phyloP scores from a whole-genome alignment of 64 coral and sea anemone genomes.

The Stylophora pistillata region DNA sequence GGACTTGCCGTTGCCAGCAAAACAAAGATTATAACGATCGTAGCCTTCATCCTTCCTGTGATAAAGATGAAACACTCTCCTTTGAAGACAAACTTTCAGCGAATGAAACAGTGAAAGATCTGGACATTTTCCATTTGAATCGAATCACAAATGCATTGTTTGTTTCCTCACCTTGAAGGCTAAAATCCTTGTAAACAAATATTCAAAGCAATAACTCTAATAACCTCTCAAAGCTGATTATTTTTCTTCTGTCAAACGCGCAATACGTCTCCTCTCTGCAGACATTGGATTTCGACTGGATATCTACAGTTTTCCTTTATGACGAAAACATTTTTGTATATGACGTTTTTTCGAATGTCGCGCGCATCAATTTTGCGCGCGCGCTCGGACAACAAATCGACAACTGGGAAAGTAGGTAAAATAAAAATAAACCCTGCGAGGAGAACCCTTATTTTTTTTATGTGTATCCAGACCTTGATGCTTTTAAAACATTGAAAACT shows the following conservation, averaged over 20 bases:
- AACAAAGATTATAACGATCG: slow-evolving; percentile 4
- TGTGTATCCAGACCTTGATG: no score
- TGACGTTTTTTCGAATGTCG: slow-evolving; percentile 11
- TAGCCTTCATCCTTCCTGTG: neutral
- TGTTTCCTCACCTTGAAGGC: neutral
- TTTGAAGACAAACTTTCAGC: neutral
- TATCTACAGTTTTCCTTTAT: neutral
- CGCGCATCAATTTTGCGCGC: neutral
- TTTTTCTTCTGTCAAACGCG: neutral
- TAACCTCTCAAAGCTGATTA: neutral
- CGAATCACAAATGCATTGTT: neutral
- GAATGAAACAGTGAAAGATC: neutral
- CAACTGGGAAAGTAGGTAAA: neutral
- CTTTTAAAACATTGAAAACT: no score
- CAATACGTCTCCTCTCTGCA: neutral
- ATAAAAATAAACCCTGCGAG: neutral
- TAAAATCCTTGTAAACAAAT: neutral
- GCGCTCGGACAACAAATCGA: neutral
- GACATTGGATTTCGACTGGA: neutral
- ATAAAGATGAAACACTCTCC: neutral
- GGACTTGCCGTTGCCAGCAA: slow-evolving; percentile 16
- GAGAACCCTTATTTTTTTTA: neutral
- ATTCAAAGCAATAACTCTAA: neutral
- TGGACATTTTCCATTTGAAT: neutral
- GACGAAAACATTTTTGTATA: neutral